Base-by-base conservation (phyloP, 2,888 invertebrate species). In the Andrena praecox region DNA sequence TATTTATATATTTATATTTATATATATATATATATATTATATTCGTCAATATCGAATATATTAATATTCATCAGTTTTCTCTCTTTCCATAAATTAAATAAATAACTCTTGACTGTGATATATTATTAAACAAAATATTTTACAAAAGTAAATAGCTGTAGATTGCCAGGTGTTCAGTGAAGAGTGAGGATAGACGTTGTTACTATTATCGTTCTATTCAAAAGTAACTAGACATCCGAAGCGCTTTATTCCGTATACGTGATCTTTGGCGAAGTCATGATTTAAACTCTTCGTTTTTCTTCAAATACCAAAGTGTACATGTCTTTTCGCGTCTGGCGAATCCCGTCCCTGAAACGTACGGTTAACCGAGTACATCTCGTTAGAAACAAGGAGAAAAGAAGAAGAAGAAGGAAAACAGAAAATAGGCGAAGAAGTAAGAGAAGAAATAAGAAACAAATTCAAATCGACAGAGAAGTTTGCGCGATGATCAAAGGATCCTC, bases 51-150 rank as follows among this genome's bases (percentile, higher is more conserved):
- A 92, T 91, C 89, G 90, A 91, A 92, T 93, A 93, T 93, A 92
- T 92, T 92, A 92, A 91, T 91, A 91, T 92, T 90, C 84, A 88
- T 91, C 85, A 86, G 73, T 83, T 84, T 87, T 87, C 87, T 90
- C 82, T 90, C 82, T 89, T 89, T 89, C 88, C 90, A 93, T 93
- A 93, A 93, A 92, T 93, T 93, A 93, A 92, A 93, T 93, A 93
- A 93, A 93, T 92, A 92, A 90, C 87, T 91, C 88, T 92, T 88
- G 90, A 92, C 89, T 90, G 89, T 89, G 89, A 87, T 63, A 80
- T 90, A 80, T 90, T 87, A 90, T 90, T 91, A 91, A 93, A 92
- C 88, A 91, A 92, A 93, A 88, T 92, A 93, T 92, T 90, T 93
- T 93, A 93, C 93, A 93, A 93, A 93, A 92, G 89, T 91, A 90